Conservation (phyloP, 2,797 vertebrate genomes). For the Melanogrammus aeglefinus region DNA sequence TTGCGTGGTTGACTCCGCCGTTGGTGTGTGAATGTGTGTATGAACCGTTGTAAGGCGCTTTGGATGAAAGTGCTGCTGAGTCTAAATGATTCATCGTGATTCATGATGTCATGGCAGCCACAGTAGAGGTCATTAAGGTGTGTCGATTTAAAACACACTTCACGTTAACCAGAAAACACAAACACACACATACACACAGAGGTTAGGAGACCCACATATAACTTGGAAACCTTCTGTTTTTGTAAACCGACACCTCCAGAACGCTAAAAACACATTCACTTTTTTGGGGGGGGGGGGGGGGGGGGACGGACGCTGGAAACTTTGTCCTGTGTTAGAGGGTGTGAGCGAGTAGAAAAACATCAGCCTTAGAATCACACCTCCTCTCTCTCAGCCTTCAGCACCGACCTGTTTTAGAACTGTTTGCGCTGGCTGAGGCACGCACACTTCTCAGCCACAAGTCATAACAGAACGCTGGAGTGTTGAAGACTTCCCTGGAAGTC, state of each 20-base stretch:
- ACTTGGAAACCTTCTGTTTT: neutral
- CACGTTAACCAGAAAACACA: conserved; percentile 12
- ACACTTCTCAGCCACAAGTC: neutral
- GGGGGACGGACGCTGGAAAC: conserved; percentile 1
- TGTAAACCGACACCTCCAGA: neutral
- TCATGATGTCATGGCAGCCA: neutral
- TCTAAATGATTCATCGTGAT: no score
- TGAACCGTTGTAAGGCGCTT: no score
- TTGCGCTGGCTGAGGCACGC: neutral
- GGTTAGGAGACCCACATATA: neutral
- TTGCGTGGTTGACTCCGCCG: no score
- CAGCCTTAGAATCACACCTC: conserved; percentile 14
- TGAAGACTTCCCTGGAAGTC: neutral
- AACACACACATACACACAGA: conserved; percentile 24
- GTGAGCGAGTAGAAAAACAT: conserved; percentile 9
- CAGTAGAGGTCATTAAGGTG: neutral
- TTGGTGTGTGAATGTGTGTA: no score
- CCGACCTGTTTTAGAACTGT: neutral
- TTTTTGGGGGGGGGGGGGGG: no score
- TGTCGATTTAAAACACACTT: neutral
- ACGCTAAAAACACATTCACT: neutral
- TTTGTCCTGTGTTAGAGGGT: conserved; percentile 37
- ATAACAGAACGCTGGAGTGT: neutral
- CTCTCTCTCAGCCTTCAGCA: neutral
- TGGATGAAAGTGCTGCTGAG: no score